Evolutionary conservation across 2,113 vertebrate genomes (phyloP).

Genomic region (Trogon surrucura): DNA sequence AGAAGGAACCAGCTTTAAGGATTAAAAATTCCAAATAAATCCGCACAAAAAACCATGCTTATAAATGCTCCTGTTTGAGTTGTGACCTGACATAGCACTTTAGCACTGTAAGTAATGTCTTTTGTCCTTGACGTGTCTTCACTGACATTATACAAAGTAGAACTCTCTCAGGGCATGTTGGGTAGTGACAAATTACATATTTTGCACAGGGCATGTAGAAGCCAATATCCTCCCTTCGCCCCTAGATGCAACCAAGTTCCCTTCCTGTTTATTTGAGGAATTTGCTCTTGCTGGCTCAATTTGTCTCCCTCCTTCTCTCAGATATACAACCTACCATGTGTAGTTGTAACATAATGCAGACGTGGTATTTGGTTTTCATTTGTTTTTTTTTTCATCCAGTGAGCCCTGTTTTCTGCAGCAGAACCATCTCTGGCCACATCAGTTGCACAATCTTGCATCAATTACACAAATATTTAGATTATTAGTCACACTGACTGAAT

Average conservation of each 20-base stretch:
- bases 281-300: not conserved
- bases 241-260: not conserved
- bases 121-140: not conserved
- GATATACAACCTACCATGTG: not conserved
- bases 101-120: not conserved
- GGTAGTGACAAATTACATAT: not conserved
- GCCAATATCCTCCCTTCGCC: not conserved
- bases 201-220: not conserved
- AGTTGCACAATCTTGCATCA: not conserved
- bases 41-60: not conserved
- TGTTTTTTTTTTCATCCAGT: not conserved
- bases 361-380: not conserved
- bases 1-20: not conserved
- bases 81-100: not conserved
- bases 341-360: not conserved
- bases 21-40: not conserved
- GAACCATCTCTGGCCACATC: not conserved
- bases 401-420: not conserved
- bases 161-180: not conserved
- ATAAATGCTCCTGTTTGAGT: fast-evolving
- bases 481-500: not conserved
- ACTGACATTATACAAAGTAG: not conserved
- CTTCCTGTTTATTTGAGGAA: not conserved
- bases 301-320: not conserved
- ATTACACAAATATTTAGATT: not conserved